Evolutionary conservation across 2,888 invertebrate species (phyloP).

Genomic region (Caenorhabditis sp.): DNA sequence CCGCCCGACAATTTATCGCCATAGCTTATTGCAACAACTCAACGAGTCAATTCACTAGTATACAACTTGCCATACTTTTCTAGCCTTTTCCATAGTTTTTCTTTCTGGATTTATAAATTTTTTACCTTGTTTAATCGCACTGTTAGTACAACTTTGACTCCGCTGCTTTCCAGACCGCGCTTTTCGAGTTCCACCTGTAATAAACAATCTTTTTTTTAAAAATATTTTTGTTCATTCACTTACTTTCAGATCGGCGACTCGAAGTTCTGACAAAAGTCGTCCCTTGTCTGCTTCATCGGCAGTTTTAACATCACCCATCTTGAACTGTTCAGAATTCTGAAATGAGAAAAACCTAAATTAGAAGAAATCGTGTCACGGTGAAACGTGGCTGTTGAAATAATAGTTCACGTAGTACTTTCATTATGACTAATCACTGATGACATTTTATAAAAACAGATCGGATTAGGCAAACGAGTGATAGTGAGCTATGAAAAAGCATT

Average conservation of each 20-base stretch:
- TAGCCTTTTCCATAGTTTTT: constrained; percentile 6
- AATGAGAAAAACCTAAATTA: not conserved
- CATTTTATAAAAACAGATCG: too few species aligned
- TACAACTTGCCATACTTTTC: not conserved
- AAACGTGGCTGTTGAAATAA: not conserved
- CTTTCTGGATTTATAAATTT: constrained; percentile 2
- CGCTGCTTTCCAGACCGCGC: constrained; percentile 83
- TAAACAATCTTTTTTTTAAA: not conserved
- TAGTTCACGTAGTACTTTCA: too few species aligned
- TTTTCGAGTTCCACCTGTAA: constrained; percentile 78
- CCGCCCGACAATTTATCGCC: constrained; percentile 13
- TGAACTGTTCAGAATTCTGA: not conserved
- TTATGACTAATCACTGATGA: too few species aligned
- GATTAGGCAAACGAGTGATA: too few species aligned
- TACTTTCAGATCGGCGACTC: constrained; percentile 19
- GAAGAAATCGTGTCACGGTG: not conserved
- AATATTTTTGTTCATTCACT: not conserved
- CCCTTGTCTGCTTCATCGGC: not conserved
- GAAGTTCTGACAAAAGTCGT: constrained; percentile 4
- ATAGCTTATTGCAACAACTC: not conserved
- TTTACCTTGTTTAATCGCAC: constrained; percentile 81
- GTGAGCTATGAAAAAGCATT: too few species aligned
- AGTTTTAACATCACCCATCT: not conserved
- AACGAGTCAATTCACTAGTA: not conserved
- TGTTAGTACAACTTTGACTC: constrained; percentile 83